A percentile compares a stretch with the other conserved stretches of the same genome.
Conservation (phyloP, 2,113 vertebrate species). For the Eubucco bourcierii region DNA sequence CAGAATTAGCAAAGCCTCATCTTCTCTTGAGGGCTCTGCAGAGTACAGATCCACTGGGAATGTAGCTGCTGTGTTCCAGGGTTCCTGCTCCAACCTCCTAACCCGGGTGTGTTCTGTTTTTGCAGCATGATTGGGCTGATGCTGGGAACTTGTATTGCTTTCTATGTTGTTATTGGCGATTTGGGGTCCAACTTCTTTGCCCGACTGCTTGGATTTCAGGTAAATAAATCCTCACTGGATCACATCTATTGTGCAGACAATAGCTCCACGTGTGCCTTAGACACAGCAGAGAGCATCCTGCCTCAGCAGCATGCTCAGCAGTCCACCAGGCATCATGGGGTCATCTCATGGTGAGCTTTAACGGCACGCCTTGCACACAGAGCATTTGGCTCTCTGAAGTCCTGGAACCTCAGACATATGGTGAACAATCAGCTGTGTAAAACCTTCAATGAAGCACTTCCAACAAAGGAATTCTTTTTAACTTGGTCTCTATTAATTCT, state of each 20-base stretch:
- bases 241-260: neutral
- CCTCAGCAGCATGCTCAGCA: neutral
- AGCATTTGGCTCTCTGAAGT: neutral
- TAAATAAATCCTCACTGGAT: constrained; percentile 32
- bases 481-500: neutral
- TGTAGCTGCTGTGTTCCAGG: neutral
- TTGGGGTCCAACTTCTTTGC: constrained; percentile 95
- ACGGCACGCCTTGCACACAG: fast-evolving
- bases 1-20: neutral
- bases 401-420: neutral
- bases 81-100: neutral
- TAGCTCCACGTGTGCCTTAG: neutral
- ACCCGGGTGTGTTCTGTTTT: neutral
- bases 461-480: constrained; percentile 21
- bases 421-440: neutral
- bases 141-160: constrained; percentile 96
- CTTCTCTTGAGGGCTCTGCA: neutral
- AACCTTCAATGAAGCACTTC: neutral
- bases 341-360: neutral
- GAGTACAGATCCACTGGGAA: neutral
- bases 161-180: constrained; percentile 98
- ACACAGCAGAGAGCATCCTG: neutral
- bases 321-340: neutral
- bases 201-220: constrained; percentile 89
- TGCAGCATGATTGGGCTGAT: constrained; percentile 96